Evolutionary conservation across 37 sponge, comb jelly and placozoan genomes (phyloP).

Genomic region (Agelas oroides): DNA sequence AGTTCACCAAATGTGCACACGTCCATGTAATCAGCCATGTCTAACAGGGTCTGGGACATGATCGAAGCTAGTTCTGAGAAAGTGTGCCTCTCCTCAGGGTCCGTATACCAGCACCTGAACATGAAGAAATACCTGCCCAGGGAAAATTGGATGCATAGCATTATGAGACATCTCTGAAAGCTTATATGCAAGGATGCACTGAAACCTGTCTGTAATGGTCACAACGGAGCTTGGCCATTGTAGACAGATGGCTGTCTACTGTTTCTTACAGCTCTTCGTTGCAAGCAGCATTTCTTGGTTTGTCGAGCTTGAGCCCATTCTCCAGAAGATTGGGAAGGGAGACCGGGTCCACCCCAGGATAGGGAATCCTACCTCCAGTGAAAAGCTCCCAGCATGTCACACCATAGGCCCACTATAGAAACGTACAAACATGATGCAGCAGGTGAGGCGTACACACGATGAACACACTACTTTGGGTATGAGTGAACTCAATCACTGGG

Average conservation of each 20-base stretch:
- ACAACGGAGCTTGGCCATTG: no score
- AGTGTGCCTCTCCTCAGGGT: background rate
- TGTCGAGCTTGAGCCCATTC: slow-evolving; percentile 12
- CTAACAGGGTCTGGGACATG: background rate
- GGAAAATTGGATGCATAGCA: no score
- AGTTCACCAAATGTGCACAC: no score
- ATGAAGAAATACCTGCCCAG: background rate
- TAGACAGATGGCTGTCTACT: no score
- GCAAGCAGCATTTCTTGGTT: slow-evolving; percentile 5
- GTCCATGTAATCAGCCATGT: background rate
- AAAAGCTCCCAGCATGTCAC: slow-evolving; percentile 28
- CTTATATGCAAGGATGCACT: no score
- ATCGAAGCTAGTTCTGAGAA: background rate
- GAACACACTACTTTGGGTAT: no score
- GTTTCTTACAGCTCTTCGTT: background rate
- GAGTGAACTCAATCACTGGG: no score
- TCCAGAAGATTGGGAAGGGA: background rate
- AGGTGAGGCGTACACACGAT: no score
- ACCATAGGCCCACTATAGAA: slow-evolving; percentile 21
- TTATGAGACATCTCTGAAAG: no score
- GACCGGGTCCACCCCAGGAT: slow-evolving; percentile 7
- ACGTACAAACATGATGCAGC: no score
- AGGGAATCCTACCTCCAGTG: slow-evolving; percentile 3
- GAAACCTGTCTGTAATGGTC: no score
- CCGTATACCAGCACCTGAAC: background rate